phyloP scores from a whole-genome alignment of 1,140 invertebrate genomes.

The Cotesia typhae region DNA sequence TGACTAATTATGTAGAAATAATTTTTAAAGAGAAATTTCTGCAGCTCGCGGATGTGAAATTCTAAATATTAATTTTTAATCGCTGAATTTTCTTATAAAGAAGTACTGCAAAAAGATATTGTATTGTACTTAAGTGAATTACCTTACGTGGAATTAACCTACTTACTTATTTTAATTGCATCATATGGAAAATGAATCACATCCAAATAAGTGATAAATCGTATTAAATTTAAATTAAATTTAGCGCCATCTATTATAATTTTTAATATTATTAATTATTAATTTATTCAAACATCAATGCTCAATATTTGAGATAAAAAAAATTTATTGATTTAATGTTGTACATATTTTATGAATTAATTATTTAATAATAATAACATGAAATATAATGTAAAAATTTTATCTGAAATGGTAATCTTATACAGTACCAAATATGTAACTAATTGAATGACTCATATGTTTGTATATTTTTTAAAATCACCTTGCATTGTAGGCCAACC shows the following conservation, averaged over 20 bases:
- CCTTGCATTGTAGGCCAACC: slow-evolving; percentile 20
- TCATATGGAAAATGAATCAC: slow-evolving; percentile 26
- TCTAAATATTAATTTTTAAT: too few relatives aligned
- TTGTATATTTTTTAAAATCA: slow-evolving; percentile 24
- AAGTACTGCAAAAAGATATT: too few relatives aligned
- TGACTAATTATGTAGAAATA: too few relatives aligned
- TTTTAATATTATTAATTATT: not conserved
- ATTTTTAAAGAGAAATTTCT: too few relatives aligned
- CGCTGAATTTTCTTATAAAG: too few relatives aligned
- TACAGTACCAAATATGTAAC: slow-evolving; percentile 12
- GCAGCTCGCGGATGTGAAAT: too few relatives aligned
- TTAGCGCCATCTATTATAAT: not conserved
- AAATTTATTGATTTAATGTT: not conserved
- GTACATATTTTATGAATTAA: too few relatives aligned
- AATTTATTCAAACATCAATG: too few relatives aligned
- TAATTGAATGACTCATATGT: slow-evolving; percentile 20
- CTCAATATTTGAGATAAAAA: too few relatives aligned
- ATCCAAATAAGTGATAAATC: not conserved
- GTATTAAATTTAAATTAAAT: not conserved
- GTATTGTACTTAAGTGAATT: slow-evolving; percentile 7
- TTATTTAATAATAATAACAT: too few relatives aligned
- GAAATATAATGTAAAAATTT: too few relatives aligned
- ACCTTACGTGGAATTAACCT: slow-evolving; percentile 26
- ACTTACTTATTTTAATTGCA: slow-evolving; percentile 35
- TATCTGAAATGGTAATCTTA: slow-evolving; percentile 11